These are phyloP conservation scores for Callitettix versicolor DNA, from an alignment of 1,140 invertebrate genomes.

Conservation along the genomic window DNA sequence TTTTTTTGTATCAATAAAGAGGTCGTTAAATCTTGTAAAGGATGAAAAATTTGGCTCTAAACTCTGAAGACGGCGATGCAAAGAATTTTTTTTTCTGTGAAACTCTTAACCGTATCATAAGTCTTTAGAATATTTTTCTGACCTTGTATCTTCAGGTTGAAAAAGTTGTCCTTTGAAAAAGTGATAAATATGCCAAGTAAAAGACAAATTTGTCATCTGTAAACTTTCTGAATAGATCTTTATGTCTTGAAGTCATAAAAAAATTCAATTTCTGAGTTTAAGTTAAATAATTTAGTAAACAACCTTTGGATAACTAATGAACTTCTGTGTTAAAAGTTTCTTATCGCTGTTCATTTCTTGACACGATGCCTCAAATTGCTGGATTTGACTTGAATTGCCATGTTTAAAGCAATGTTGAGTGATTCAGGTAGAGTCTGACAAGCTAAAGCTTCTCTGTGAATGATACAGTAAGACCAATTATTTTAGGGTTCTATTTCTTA, in stretches of 20 bases:
- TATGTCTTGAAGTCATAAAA: not conserved
- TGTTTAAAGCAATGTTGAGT: too few relatives aligned
- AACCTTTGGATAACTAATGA: not conserved
- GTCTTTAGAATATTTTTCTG: constrained; percentile 18
- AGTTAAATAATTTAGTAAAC: constrained; percentile 12
- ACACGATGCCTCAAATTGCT: too few relatives aligned
- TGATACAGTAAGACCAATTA: constrained; percentile 30
- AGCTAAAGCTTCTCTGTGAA: constrained; percentile 28
- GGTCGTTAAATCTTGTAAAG: constrained; percentile 15
- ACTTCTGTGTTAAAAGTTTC: too few relatives aligned
- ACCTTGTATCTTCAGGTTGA: constrained; percentile 24
- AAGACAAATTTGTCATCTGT: constrained; percentile 6
- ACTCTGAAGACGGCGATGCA: constrained; percentile 9
- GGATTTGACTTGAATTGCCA: not conserved
- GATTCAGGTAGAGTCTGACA: constrained; percentile 14
- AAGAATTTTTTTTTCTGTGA: constrained; percentile 4
- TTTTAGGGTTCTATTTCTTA: constrained; percentile 29
- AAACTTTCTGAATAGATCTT: not conserved
- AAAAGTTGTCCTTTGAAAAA: constrained; percentile 20
- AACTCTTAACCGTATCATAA: constrained; percentile 15
- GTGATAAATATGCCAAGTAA: not conserved
- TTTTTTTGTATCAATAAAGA: constrained; percentile 7
- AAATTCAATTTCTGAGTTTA: constrained; percentile 13
- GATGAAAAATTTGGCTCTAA: constrained; percentile 5
- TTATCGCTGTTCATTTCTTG: too few relatives aligned